Conservation (phyloP, 2,797 vertebrate species). For the Delichon dasypus region DNA sequence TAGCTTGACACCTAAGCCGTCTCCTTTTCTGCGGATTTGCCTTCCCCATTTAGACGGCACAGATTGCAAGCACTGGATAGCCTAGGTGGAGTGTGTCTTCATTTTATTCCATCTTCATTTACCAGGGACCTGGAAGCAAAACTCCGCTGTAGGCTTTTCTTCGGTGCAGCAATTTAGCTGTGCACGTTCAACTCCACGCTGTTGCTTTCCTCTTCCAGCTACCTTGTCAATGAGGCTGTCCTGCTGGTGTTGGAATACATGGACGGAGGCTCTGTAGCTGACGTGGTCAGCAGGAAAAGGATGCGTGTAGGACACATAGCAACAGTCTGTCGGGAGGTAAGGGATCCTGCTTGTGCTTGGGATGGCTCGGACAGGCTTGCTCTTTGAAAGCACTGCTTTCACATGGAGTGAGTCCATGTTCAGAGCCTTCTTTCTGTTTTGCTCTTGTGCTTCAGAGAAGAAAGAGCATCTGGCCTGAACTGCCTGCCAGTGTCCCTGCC, state of each 20-base stretch:
- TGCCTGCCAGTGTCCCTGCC: neutral
- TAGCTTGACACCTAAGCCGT: neutral
- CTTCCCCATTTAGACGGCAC: neutral
- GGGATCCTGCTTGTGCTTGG: too few relatives aligned
- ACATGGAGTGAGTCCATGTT: too few relatives aligned
- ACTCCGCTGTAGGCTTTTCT: neutral
- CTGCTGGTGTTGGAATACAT: conserved; percentile 98
- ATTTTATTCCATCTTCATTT: neutral
- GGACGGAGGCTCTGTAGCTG: conserved; percentile 91
- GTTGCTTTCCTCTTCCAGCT: conserved; percentile 75
- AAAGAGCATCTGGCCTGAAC: neutral
- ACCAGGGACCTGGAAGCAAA: neutral
- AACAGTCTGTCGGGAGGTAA: too few relatives aligned
- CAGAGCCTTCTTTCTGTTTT: neutral
- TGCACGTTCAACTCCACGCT: neutral
- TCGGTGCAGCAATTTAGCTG: accelerated
- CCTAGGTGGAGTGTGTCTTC: neutral
- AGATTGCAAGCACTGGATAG: too few relatives aligned
- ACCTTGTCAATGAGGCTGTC: conserved; percentile 89
- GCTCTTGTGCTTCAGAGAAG: neutral
- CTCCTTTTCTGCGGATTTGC: neutral
- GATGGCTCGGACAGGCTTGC: too few relatives aligned
- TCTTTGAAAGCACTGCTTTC: too few relatives aligned
- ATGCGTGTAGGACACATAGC: conserved; percentile 97
- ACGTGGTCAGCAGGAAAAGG: conserved; percentile 91